Evolutionary conservation across 64 coral and sea anemone genomes (phyloP).

Genomic region (Porites lutea): DNA sequence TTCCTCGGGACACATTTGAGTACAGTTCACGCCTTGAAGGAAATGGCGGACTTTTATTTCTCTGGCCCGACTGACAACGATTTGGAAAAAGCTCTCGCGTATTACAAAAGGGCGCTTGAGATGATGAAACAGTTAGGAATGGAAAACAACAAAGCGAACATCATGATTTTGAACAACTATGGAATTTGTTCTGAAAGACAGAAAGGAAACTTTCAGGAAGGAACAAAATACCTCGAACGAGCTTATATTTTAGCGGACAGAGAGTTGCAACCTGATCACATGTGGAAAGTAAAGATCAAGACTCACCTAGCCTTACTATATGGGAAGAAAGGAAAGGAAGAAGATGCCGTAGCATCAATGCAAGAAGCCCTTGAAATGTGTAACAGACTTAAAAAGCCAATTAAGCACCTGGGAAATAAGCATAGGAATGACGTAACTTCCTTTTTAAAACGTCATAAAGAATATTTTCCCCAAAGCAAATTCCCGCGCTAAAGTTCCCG

Average conservation of each 20-base stretch:
- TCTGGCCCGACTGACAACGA: neutral
- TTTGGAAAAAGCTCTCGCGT: neutral
- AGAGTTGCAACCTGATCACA: neutral
- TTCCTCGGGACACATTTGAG: conserved; percentile 27
- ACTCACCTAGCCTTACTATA: neutral
- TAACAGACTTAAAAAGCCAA: neutral
- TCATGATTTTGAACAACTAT: conserved; percentile 9
- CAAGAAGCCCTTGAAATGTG: conserved; percentile 12
- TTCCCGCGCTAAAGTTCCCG: neutral
- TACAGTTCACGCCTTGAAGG: conserved; percentile 28
- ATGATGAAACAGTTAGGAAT: neutral
- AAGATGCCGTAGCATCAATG: neutral
- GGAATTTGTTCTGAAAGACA: neutral
- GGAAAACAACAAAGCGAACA: neutral
- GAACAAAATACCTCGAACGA: neutral
- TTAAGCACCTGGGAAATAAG: neutral
- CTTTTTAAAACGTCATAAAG: neutral
- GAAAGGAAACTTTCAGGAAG: neutral
- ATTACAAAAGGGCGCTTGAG: conserved; percentile 17
- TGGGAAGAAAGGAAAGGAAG: neutral
- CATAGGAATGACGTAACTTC: neutral
- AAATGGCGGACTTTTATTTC: conserved; percentile 23
- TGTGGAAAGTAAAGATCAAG: conserved; percentile 25
- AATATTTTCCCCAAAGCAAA: neutral
- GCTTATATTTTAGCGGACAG: neutral